These are phyloP conservation scores for Rhegmatorhina hoffmannsi DNA, from an alignment of 2,113 vertebrate species.

Conservation along the genomic window DNA sequence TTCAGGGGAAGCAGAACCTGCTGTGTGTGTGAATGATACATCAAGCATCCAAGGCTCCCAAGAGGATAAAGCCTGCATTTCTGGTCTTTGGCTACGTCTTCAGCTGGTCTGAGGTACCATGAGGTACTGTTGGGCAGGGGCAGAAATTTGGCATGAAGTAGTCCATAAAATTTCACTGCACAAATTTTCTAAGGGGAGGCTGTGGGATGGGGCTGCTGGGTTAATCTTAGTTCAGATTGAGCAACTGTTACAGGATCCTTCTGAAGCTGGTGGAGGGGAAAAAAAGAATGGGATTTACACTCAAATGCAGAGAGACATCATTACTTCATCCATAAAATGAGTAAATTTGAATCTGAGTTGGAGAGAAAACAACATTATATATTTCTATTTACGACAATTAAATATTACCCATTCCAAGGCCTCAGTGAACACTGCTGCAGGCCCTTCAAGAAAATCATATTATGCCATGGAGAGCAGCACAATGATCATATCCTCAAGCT, in stretches of 20 bases:
- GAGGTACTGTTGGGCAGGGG: background rate
- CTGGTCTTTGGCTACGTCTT: background rate
- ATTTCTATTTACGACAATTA: background rate
- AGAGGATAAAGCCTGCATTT: background rate
- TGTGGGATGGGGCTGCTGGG: rapidly evolving
- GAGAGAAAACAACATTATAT: background rate
- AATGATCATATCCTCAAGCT: background rate
- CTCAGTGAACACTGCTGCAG: background rate
- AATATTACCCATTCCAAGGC: background rate
- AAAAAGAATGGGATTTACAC: background rate
- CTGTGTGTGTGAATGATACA: background rate
- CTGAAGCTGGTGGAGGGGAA: background rate
- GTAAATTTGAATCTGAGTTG: background rate
- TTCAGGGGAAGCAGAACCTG: background rate
- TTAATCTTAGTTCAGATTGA: background rate
- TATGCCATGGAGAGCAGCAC: background rate
- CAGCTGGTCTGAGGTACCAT: background rate
- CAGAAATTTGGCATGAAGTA: background rate
- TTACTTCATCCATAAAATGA: background rate
- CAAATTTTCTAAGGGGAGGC: background rate
- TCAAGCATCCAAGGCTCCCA: background rate
- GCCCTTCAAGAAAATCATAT: constrained; percentile 3
- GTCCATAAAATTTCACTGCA: background rate
- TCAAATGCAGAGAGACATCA: background rate
- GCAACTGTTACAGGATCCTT: background rate